Conservation (phyloP, 2,888 invertebrate genomes). For the Acanthosoma haemorrhoidale region DNA sequence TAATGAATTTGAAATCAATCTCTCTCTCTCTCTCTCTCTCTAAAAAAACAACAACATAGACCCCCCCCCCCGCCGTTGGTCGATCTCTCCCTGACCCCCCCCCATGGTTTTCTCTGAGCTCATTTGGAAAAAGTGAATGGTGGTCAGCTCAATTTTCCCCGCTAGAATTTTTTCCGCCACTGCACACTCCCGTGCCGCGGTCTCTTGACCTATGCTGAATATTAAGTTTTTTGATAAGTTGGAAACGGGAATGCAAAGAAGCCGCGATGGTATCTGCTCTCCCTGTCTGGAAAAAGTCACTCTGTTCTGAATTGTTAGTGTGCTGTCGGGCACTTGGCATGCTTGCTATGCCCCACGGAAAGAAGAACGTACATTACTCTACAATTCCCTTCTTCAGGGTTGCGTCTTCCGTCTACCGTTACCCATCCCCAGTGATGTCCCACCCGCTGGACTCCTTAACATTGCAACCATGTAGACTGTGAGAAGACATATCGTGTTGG, state of each 20-base stretch:
- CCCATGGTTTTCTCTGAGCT: not conserved
- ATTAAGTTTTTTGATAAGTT: conserved; percentile 1
- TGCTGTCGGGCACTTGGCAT: not conserved
- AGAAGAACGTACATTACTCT: conserved; percentile 7
- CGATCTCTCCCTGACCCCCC: not conserved
- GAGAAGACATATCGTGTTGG: too few relatives aligned
- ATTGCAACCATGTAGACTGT: too few relatives aligned
- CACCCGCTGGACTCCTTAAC: too few relatives aligned
- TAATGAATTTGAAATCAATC: too few relatives aligned
- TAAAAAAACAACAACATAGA: conserved; percentile 8
- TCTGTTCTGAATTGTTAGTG: not conserved
- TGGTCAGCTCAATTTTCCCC: too few relatives aligned
- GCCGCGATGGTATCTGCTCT: not conserved
- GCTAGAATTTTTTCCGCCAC: not conserved
- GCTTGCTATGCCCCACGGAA: not conserved
- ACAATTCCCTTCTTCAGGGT: not conserved
- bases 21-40: not conserved
- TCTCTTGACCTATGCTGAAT: not conserved
- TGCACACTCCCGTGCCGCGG: not conserved
- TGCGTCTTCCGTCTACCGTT: not conserved
- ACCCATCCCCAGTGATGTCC: not conserved
- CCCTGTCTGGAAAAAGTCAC: conserved; percentile 6
- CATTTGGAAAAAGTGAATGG: conserved; percentile 3
- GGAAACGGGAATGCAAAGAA: conserved; percentile 12
- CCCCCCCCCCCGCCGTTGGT: not conserved